Base-by-base conservation (phyloP, 2,888 invertebrate species). In the Torymus tubicola region DNA sequence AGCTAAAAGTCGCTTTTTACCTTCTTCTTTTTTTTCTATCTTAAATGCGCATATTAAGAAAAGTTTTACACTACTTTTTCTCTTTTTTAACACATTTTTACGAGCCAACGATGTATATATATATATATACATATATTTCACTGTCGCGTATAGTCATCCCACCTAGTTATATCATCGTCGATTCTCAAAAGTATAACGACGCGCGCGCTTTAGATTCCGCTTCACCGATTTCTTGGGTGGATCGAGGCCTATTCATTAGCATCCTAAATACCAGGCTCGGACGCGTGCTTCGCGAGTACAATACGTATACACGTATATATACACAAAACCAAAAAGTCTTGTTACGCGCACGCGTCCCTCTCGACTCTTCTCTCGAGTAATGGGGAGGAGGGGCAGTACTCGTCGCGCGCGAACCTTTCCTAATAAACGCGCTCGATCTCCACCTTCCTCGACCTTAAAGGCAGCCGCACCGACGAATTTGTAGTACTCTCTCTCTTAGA, bases 401-500 rank as follows among this genome's bases (percentile, higher is more conserved):
- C 21, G 21, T 21, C 21, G 4, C 14, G 18, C 16, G 14, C 42
- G 14, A 65, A 58, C 65, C 50, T 31, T 42, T 53, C 57, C 55
- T 65, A 74, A 65, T 65, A 65, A 65, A 65, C 50, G 64, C 13
- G 64, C 13, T 42, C 21, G 0, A 18, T n/a, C 31, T 31, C 18
- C 53, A 14, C 42, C 11, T n/a, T 24, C 11, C 12, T 24, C 16
- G 12, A 64, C 42, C 42, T 42, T 42, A 73, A 65, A 73, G 10
- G 53, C 52, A 53, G n/a, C 68, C 14, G 52, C 18, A 11, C 69
- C 14, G 13, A 42, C 13, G 50, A 76, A 76, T 77, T 77, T 70
- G 77, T 77, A 69, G 31, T 50, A 14, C 16, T 58, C 31, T 42
- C 31, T 57, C 67, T 10, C 53, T 21, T 0, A 55, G 55, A n/a